A percentile compares a stretch with the other conserved stretches of the same genome.
Conservation (phyloP, 2,888 invertebrate species). For the Drosophila trichaetosa region DNA sequence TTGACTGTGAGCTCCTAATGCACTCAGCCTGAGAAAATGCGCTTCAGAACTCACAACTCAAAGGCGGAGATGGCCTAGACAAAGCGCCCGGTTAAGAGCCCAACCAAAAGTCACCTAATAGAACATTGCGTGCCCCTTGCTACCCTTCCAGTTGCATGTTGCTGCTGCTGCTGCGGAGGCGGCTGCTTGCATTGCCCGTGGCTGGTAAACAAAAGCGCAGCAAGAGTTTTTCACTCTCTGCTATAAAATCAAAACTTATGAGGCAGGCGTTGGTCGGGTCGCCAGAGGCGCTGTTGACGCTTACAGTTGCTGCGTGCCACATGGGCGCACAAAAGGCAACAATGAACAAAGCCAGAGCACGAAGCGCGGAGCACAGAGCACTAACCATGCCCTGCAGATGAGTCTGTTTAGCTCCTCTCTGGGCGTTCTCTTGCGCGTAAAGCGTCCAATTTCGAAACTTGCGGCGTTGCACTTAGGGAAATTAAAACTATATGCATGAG, state of each 20-base stretch:
- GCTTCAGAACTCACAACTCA: conserved; percentile 22
- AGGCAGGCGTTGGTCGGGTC: conserved; percentile 34
- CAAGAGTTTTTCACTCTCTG: conserved; percentile 40
- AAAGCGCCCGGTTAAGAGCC: conserved; percentile 38
- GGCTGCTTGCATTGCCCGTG: conserved; percentile 56
- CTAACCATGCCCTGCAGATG: conserved; percentile 41
- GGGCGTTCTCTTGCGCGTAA: conserved; percentile 51
- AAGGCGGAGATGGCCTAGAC: conserved; percentile 45
- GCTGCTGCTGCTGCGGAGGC: conserved; percentile 34
- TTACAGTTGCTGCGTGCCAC: conserved; percentile 28
- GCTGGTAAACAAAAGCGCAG: conserved; percentile 79
- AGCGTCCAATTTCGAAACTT: conserved; percentile 72
- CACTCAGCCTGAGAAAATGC: conserved; percentile 44
- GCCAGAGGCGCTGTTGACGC: conserved; percentile 33
- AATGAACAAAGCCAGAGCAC: conserved; percentile 59
- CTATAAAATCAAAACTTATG: conserved; percentile 70
- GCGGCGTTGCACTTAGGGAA: conserved; percentile 75
- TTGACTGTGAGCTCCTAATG: conserved; percentile 46
- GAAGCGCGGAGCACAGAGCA: conserved; percentile 9
- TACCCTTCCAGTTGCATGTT: not conserved
- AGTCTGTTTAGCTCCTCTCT: conserved; percentile 23
- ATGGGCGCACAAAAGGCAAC: conserved; percentile 62
- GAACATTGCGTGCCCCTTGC: conserved; percentile 2
- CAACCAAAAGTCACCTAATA: conserved; percentile 21
- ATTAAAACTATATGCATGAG: conserved; percentile 69